phyloP scores from a whole-genome alignment of 53 echinoderm and acorn worm genomes.

The Crossaster papposus region DNA sequence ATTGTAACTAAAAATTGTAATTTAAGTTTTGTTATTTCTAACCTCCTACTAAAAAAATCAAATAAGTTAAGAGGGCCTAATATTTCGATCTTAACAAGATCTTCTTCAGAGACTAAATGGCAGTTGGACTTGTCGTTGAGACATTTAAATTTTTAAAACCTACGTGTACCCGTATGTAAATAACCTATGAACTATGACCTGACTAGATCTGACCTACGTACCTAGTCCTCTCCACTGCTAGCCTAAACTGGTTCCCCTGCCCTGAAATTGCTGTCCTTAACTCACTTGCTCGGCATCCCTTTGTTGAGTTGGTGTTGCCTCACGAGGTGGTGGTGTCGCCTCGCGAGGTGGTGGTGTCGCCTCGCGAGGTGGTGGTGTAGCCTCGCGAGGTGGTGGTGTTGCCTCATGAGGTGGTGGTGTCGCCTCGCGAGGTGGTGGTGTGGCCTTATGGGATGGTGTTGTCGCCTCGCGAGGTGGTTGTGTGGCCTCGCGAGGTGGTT shows the following conservation, averaged over 20 bases:
- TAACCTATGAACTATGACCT: constrained; percentile 31
- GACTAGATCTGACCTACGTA: constrained; percentile 37
- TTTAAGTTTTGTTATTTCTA: too few relatives aligned
- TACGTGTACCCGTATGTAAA: too few relatives aligned
- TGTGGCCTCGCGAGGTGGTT: constrained; percentile 31
- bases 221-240: constrained; percentile 61
- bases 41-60: too few relatives aligned
- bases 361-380: constrained; percentile 6
- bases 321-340: constrained; percentile 25
- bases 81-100: too few relatives aligned
- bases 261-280: constrained; percentile 19
- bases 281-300: constrained; percentile 42
- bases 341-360: constrained; percentile 21
- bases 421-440: constrained; percentile 12
- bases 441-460: too few relatives aligned
- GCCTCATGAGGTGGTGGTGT: constrained; percentile 34
- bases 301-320: constrained; percentile 26
- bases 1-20: too few relatives aligned
- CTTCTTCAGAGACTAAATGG: too few relatives aligned
- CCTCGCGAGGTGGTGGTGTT: constrained; percentile 37
- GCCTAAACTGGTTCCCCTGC: constrained; percentile 13
- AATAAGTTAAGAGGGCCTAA: too few relatives aligned
- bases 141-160: background rate
- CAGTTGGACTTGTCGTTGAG: too few relatives aligned
- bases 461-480: constrained; percentile 28